Evolutionary conservation across 2,797 vertebrate genomes (phyloP), one percentile per base, ranked within the genome.

Genomic region (Sebastes taczanowskii): DNA sequence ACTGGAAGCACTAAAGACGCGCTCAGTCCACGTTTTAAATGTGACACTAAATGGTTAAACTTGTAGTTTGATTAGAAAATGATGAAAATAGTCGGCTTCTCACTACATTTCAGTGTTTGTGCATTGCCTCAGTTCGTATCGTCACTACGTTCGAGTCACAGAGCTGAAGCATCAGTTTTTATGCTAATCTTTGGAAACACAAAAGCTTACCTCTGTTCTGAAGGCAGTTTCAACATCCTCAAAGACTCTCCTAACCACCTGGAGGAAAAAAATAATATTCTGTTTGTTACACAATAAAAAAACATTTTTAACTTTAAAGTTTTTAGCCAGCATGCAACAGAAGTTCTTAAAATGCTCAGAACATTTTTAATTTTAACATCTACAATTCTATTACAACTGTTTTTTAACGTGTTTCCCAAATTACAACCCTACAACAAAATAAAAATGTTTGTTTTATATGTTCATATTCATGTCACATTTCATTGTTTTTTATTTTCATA

Each of bases 11-110:
- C 81, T 81, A 29, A 68, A 55, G 69, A 59, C 30, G 42, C 30
- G 32, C 76, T 74, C 35, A 30, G 74, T 18, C 68, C 34, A 23
- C 5, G 4, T 27, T 80, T 56, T 69, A 16, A 74, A 13, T 64
- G 81, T 78, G 76, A 89, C 68, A 74, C 56, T 84, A 80, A 80
- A 78, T 49, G 60, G 68, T 71, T 71, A 73, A 83, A 64, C 49
- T n/a, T 14, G 68, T 65, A 11, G 32, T 66, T 67, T 23, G 53
- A 77, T 53, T 63, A 74, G 62, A 71, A 52, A 63, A 56, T 22
- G 6, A 16, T 63, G 16, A 34, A 76, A 67, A 35, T 11, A 71
- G 38, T 80, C 11, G 10, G 53, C 67, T 16, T 80, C 67, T 85
- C 52, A 35, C 61, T 52, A 34, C 60, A 32, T 81, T 61, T 77